These are phyloP conservation scores for Mugil cephalus DNA, from an alignment of 2,113 vertebrate genomes.

Conservation along the genomic window DNA sequence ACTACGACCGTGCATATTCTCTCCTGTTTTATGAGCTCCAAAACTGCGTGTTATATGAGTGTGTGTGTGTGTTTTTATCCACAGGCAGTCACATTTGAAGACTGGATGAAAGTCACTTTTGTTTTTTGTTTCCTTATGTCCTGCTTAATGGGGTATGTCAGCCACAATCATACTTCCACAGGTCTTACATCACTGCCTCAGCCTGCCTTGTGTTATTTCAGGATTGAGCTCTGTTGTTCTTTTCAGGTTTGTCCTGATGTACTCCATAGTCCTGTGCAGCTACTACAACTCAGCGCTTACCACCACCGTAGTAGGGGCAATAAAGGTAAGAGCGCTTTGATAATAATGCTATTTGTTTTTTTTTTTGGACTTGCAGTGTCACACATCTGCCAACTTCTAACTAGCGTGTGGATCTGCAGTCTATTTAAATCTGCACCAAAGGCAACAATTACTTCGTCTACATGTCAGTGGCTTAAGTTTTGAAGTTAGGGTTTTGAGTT, in stretches of 20 bases:
- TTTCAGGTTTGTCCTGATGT: slow-evolving; percentile 92
- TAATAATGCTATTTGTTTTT: background rate
- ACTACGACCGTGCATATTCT: background rate
- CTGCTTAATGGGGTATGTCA: slow-evolving; percentile 92
- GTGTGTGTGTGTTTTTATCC: slow-evolving; percentile 21
- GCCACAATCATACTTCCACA: background rate
- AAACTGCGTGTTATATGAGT: background rate
- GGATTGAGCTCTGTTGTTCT: background rate
- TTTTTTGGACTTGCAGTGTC: background rate
- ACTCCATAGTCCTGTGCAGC: slow-evolving; percentile 92
- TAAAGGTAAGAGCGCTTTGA: slow-evolving; percentile 85
- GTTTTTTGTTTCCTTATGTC: slow-evolving; percentile 90
- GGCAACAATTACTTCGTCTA: too few species aligned
- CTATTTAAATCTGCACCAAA: background rate
- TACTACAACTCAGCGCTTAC: slow-evolving; percentile 94
- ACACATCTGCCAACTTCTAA: background rate
- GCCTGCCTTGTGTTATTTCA: background rate
- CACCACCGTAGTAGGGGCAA: slow-evolving; percentile 90
- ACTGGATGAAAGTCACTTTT: slow-evolving; percentile 88
- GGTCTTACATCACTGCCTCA: background rate
- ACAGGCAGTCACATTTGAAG: slow-evolving; percentile 88
- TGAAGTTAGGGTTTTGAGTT: too few species aligned
- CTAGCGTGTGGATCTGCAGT: background rate
- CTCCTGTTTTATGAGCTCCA: background rate
- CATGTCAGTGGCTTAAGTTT: too few species aligned